Conservation (phyloP, 2,113 vertebrate species). For the Mellivora capensis region DNA sequence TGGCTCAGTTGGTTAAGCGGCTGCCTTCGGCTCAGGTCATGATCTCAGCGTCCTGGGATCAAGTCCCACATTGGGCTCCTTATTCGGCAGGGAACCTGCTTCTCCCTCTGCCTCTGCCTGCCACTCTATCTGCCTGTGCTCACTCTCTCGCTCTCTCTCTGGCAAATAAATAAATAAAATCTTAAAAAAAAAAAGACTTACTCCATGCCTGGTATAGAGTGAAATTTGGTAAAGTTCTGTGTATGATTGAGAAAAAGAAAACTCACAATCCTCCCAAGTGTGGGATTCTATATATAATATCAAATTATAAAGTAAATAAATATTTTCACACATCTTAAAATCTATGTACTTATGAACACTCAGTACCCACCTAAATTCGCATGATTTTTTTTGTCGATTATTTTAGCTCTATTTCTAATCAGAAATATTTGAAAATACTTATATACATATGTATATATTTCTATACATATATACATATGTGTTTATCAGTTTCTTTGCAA, state of each 20-base stretch:
- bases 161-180: too few relatives aligned
- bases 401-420: not conserved
- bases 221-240: not conserved
- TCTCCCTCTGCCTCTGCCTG: too few relatives aligned
- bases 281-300: not conserved
- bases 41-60: too few relatives aligned
- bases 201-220: not conserved
- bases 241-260: not conserved
- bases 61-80: too few relatives aligned
- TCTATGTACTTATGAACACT: not conserved
- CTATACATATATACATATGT: not conserved
- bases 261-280: not conserved
- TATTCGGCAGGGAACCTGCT: too few relatives aligned
- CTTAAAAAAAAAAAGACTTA: too few relatives aligned
- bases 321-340: not conserved
- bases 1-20: too few relatives aligned
- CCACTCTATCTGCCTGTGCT: too few relatives aligned
- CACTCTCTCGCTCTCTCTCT: too few relatives aligned
- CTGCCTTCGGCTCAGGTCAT: too few relatives aligned
- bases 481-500: not conserved
- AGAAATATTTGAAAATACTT: not conserved
- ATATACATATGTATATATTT: not conserved
- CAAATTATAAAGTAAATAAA: not conserved
- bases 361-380: not conserved
- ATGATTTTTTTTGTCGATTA: not conserved